Base-by-base conservation (phyloP, 2,113 vertebrate species). In the Oncorhynchus masou region DNA sequence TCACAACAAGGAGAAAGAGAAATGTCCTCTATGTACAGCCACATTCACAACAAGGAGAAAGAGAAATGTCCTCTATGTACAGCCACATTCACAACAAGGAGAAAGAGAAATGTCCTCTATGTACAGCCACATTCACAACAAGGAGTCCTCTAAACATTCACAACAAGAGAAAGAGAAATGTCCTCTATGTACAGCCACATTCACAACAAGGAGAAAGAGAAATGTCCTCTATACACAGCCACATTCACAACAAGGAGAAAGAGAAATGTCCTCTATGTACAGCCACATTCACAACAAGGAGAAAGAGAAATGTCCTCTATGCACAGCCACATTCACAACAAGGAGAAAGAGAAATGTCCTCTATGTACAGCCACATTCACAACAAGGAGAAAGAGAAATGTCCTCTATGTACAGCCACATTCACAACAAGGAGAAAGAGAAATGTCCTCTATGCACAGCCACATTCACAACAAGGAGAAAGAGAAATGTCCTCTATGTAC, bases 161-260 rank as follows among this genome's bases (percentile, higher is more conserved):
- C 62, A 81, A 64, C 39, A 25, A 27, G 5, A 27, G 5, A 45
- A 79, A 72, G 11, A 81, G n/a, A n/a, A n/a, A n/a, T n/a, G n/a
- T n/a, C n/a, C n/a, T n/a, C 59, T 75, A 12, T 51, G 76, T 77
- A 76, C 86, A 79, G 71, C 79, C 7, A 78, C 87, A 80, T 74
- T 79, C 7, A 15, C 62, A 81, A 64, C 39, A 25, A 27, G 5
- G 51, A 27, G 5, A 45, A 79, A 72, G 11, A 81, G n/a, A n/a
- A n/a, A n/a, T n/a, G n/a, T n/a, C n/a, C n/a, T n/a, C 59, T 75
- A 12, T 51, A 75, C 78, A 76, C 86, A 79, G 71, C 79, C 7
- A 78, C 87, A 80, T 74, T 79, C 7, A 15, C 62, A 81, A 64
- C 39, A 25, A 27, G 5, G 51, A 27, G 5, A 45, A 79, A 72